phyloP scores from a whole-genome alignment of 2,113 vertebrate genomes.

The Martes martes region DNA sequence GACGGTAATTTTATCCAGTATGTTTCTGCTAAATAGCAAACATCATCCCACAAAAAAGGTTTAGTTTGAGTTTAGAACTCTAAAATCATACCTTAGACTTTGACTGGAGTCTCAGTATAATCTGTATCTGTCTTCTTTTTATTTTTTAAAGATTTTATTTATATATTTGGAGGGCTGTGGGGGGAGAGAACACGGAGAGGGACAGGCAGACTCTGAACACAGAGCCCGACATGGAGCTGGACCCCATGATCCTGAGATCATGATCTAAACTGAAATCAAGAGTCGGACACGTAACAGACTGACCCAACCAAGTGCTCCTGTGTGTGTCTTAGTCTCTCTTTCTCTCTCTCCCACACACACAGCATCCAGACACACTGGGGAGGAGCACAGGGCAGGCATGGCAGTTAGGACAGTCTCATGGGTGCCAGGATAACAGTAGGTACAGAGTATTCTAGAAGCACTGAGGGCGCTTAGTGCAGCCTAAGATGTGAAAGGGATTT shows the following conservation, averaged over 20 bases:
- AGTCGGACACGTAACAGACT: neutral
- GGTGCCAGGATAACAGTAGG: neutral
- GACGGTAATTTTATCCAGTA: neutral
- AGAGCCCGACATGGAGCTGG: neutral
- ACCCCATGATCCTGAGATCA: neutral
- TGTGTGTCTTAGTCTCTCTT: neutral
- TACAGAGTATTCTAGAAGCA: neutral
- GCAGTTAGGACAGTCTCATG: fast-evolving
- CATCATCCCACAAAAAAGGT: neutral
- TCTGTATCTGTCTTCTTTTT: neutral
- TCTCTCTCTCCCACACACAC: neutral
- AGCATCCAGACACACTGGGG: neutral
- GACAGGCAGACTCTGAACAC: neutral
- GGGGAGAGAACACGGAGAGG: neutral
- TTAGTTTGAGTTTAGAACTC: neutral
- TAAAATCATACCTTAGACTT: neutral
- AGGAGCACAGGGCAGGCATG: fast-evolving
- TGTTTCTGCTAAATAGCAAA: neutral
- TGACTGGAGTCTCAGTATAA: neutral
- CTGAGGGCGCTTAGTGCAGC: fast-evolving
- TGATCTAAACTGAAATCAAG: neutral
- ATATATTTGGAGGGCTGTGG: neutral
- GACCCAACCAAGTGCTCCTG: neutral
- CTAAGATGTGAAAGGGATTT: neutral
- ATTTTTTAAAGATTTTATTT: neutral